phyloP scores from a whole-genome alignment of 1,140 invertebrate genomes.

The Drosophila ambigua region DNA sequence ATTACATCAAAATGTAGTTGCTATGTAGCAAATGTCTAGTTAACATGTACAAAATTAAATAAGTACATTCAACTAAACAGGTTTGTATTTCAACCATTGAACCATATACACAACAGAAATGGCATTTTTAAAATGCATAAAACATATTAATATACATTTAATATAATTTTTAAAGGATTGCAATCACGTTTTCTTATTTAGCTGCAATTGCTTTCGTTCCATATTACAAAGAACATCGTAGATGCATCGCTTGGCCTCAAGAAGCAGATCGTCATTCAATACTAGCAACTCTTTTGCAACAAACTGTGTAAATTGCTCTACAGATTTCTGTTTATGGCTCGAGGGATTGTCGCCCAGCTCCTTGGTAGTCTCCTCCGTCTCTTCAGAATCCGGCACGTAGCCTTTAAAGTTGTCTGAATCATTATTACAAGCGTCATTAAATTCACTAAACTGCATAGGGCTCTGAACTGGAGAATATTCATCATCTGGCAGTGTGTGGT shows the following conservation, averaged over 20 bases:
- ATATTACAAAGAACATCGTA: conserved; percentile 53
- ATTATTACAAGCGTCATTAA: too few species aligned
- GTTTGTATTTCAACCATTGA: too few species aligned
- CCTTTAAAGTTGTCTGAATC: not conserved
- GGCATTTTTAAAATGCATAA: too few species aligned
- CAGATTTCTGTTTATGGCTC: conserved; percentile 6
- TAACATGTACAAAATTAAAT: too few species aligned
- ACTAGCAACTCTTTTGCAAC: conserved; percentile 46
- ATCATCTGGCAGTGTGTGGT: too few species aligned
- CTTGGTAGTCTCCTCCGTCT: not conserved
- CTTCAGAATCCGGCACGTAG: not conserved
- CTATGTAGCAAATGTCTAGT: too few species aligned
- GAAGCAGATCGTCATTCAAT: conserved; percentile 40
- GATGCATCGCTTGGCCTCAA: conserved; percentile 49
- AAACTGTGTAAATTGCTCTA: conserved; percentile 51
- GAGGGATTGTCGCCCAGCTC: not conserved
- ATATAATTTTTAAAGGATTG: not conserved
- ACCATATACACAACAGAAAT: not conserved
- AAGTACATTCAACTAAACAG: too few species aligned
- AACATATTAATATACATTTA: not conserved
- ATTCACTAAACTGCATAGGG: too few species aligned
- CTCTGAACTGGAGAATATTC: too few species aligned
- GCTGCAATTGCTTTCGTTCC: conserved; percentile 44
- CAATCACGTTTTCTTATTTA: conserved; percentile 22
- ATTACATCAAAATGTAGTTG: too few species aligned